Conservation (phyloP, 1,140 invertebrate species). For the Ceratitis capitata region DNA sequence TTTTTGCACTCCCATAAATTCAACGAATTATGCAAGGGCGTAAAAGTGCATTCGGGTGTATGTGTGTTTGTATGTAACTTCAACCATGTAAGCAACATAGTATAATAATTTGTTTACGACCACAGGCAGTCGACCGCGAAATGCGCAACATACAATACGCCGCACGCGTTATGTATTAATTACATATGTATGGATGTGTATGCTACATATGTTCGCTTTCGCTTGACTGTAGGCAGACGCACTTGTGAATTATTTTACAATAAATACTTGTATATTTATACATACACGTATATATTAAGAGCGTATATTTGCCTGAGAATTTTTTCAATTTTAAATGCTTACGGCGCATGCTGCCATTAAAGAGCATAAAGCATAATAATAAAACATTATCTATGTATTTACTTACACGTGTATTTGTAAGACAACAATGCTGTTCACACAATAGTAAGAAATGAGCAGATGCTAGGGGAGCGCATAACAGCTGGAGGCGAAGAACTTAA, state of each 20-base stretch:
- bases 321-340: not conserved
- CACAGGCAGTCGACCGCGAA: not conserved
- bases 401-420: no score
- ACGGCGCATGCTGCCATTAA: not conserved
- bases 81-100: not conserved
- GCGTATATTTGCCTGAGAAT: not conserved
- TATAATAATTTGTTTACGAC: conserved; percentile 22
- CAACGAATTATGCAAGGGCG: not conserved
- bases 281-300: not conserved
- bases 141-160: not conserved
- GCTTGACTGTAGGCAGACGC: not conserved
- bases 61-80: not conserved
- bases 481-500: no score
- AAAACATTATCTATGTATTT: not conserved
- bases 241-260: not conserved
- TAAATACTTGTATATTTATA: no score
- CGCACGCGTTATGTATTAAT: not conserved
- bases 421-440: no score
- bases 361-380: not conserved
- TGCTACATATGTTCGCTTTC: not conserved
- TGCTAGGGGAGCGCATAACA: not conserved
- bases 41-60: not conserved
- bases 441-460: not conserved
- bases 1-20: not conserved
- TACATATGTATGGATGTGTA: no score